These are phyloP conservation scores for Parnassius smintheus DNA, from an alignment of 2,888 invertebrate genomes.

Conservation along the genomic window DNA sequence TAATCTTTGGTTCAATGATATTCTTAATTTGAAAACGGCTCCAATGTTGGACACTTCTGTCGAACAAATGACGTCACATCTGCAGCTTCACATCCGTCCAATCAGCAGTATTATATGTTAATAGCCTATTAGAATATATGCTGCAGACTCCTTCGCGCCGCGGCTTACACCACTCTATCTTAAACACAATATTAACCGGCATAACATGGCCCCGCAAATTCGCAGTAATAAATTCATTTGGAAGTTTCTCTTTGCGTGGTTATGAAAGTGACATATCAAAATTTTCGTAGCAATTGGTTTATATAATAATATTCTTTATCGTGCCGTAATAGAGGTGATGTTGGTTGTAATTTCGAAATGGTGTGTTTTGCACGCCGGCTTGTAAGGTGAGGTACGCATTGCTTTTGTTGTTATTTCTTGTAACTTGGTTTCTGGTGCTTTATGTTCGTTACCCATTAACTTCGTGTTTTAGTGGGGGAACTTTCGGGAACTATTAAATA, in stretches of 20 bases:
- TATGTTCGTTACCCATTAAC: slow-evolving; percentile 49
- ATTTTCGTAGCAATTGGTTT: slow-evolving; percentile 8
- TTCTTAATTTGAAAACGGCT: slow-evolving; percentile 5
- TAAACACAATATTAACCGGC: slow-evolving; percentile 44
- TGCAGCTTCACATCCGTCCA: slow-evolving; percentile 80
- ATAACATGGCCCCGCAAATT: slow-evolving; percentile 38
- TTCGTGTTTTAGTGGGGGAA: slow-evolving; percentile 52
- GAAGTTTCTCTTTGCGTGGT: slow-evolving; percentile 30
- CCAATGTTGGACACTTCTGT: slow-evolving; percentile 49
- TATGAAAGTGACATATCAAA: slow-evolving; percentile 8
- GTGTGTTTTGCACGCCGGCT: slow-evolving; percentile 58
- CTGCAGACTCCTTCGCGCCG: slow-evolving; percentile 65
- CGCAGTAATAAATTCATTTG: slow-evolving; percentile 34
- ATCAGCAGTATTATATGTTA: slow-evolving; percentile 83
- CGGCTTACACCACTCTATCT: slow-evolving; percentile 48
- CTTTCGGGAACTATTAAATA: slow-evolving; percentile 18
- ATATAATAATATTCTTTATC: slow-evolving; percentile 34
- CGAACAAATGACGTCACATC: slow-evolving; percentile 60
- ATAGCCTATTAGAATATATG: slow-evolving; percentile 80
- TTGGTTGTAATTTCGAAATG: slow-evolving; percentile 32
- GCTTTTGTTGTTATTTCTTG: slow-evolving; percentile 57
- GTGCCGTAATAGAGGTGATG: slow-evolving; percentile 28
- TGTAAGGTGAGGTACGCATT: slow-evolving; percentile 64
- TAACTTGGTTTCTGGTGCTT: slow-evolving; percentile 43
- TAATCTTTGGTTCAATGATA: not conserved